Evolutionary conservation across 2,797 vertebrate genomes (phyloP), one percentile per base, ranked within the genome.

Genomic region (Enteromius thamalakanensis): DNA sequence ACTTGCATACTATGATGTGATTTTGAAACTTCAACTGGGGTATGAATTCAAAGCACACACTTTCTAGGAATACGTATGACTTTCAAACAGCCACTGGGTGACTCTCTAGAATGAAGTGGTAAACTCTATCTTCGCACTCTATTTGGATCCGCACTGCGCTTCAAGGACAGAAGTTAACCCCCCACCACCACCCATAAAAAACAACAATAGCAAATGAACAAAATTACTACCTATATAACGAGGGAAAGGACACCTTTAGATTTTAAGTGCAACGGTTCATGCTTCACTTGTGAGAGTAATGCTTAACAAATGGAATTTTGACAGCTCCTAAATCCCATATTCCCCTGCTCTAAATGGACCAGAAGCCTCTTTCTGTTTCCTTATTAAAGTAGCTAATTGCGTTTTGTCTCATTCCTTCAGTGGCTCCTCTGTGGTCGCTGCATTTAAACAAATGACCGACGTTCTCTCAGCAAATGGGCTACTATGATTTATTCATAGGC

Each of bases 321-420:
- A 85, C 45, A 78, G 85, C 69, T 74, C 85, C 86, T 81, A 64
- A 87, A 85, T 86, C 82, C 82, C 70, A 74, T 87, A 92, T 90
- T 93, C 85, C 91, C 90, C 90, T 45, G 87, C 84, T 88, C 86
- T 87, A 86, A 76, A 85, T 77, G 79, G 64, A 85, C 47, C 69
- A 79, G 58, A 75, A 85, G 77, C 64, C 69, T 45, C 86, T 91
- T 91, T 88, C 55, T 88, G 90, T 87, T 90, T 90, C 86, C 90
- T 93, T 92, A 93, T 93, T 94, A 93, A 94, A 92, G 89, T 74
- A 85, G 88, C 88, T 92, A 94, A 93, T 94, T 94, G 92, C 88
- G 90, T 93, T 94, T 92, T 90, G 84, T 65, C 82, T 88, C 85
- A 53, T 83, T 53, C 60, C 64, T 90, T 94, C 91, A 88, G 89